Percentiles rank a stretch among this genome's conserved stretches.
These are phyloP conservation scores for Drosophila greeni DNA, from an alignment of 2,888 invertebrate species.

Conservation along the genomic window DNA sequence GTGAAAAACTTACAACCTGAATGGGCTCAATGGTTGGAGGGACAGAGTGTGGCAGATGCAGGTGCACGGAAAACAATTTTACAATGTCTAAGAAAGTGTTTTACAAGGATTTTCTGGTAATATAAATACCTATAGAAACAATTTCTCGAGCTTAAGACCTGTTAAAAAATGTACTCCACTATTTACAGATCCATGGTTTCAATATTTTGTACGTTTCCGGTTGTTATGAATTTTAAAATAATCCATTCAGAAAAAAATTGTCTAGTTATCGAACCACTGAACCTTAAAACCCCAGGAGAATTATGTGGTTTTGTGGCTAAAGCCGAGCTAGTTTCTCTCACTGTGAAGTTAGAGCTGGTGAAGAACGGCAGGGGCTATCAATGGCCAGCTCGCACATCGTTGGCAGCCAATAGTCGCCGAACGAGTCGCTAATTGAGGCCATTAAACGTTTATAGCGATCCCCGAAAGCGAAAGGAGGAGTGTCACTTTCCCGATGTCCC, in stretches of 20 bases:
- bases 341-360: constrained; percentile 26
- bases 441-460: constrained; percentile 57
- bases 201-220: background rate
- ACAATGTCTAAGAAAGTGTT: background rate
- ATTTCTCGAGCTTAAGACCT: too few species aligned
- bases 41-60: constrained; percentile 11
- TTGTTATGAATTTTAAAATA: background rate
- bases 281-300: background rate
- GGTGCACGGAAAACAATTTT: constrained; percentile 4
- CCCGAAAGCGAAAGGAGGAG: constrained; percentile 63
- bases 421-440: constrained; percentile 68
- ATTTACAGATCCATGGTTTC: background rate
- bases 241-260: background rate
- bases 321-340: background rate
- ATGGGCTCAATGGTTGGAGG: constrained; percentile 3
- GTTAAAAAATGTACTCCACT: too few species aligned
- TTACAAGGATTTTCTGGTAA: too few species aligned
- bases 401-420: constrained; percentile 62
- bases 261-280: background rate
- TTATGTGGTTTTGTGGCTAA: background rate
- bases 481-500: constrained; percentile 41
- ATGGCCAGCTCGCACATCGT: constrained; percentile 66
- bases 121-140: too few species aligned
- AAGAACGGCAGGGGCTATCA: constrained; percentile 48
- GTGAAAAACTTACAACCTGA: constrained; percentile 53